Conservation (phyloP, 2,797 vertebrate genomes). For the Muscicapa comitata region DNA sequence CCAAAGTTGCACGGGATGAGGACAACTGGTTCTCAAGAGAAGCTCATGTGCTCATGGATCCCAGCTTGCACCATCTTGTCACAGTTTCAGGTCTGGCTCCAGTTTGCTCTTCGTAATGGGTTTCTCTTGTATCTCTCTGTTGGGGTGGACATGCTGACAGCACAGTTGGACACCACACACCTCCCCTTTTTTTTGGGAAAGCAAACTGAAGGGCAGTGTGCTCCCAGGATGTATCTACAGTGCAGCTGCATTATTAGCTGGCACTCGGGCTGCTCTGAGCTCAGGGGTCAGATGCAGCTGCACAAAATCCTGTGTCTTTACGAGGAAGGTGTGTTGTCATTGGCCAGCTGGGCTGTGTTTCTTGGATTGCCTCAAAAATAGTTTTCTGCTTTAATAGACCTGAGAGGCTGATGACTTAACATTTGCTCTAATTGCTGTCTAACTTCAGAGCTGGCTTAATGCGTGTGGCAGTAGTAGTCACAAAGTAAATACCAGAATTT, state of each 20-base stretch:
- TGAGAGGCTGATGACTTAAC: slow-evolving; percentile 11
- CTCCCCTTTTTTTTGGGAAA: background rate
- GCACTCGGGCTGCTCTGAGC: background rate
- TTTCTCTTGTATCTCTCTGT: background rate
- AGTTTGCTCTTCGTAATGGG: background rate
- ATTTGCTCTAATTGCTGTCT: background rate
- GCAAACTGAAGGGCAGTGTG: background rate
- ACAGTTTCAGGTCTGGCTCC: background rate
- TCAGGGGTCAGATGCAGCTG: background rate
- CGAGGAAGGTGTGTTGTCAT: slow-evolving; percentile 1
- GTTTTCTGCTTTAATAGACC: slow-evolving; percentile 38
- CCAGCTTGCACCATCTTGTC: background rate
- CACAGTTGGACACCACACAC: fast-evolving
- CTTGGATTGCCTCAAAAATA: slow-evolving; percentile 44
- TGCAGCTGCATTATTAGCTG: background rate
- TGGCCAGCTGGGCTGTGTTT: slow-evolving; percentile 23
- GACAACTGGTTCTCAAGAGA: background rate
- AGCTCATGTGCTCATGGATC: background rate
- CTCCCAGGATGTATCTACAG: background rate
- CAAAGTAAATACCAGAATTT: slow-evolving; percentile 1
- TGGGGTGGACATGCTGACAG: fast-evolving
- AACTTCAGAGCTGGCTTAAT: slow-evolving; percentile 19
- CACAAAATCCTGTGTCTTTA: background rate
- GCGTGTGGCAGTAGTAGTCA: background rate
- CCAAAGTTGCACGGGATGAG: fast-evolving